A percentile compares a stretch with the other conserved stretches of the same genome.
Conservation (phyloP, 2,888 invertebrate genomes). For the Agonopterix alstromeriana region DNA sequence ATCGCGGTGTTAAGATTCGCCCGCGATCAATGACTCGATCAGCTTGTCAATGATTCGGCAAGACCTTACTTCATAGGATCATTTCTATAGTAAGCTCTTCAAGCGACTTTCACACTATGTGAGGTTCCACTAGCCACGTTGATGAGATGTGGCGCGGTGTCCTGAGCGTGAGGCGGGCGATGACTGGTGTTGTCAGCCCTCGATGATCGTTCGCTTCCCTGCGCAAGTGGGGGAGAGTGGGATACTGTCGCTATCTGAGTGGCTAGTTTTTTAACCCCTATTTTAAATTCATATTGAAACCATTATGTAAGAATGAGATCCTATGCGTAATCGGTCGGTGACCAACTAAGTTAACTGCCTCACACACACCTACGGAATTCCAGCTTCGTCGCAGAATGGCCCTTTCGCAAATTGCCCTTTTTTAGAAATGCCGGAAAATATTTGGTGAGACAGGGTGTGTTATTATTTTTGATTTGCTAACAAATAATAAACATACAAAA, state of each 20-base stretch:
- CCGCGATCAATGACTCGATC: not conserved
- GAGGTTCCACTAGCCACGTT: conserved; percentile 15
- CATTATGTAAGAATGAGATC: not conserved
- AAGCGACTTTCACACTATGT: conserved; percentile 12
- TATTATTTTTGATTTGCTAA: no score
- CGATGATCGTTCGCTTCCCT: conserved; percentile 14
- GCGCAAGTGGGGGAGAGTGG: conserved; percentile 3
- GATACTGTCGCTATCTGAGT: conserved; percentile 6
- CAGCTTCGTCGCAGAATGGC: no score
- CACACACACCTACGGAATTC: no score
- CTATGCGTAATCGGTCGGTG: no score
- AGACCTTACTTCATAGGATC: conserved; percentile 18
- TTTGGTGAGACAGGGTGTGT: no score
- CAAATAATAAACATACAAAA: no score
- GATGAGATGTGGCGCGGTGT: conserved; percentile 80
- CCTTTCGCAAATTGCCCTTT: no score
- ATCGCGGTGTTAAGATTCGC: not conserved
- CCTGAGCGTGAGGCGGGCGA: conserved; percentile 73
- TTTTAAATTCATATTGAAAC: not conserved
- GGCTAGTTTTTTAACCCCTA: not conserved
- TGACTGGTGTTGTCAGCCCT: conserved; percentile 5
- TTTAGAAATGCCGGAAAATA: no score
- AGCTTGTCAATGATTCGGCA: not conserved
- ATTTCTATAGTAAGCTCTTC: conserved; percentile 13
- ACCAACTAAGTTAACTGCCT: no score